Evolutionary conservation across 2,888 invertebrate species (phyloP).

Genomic region (Salpingus planirostris): DNA sequence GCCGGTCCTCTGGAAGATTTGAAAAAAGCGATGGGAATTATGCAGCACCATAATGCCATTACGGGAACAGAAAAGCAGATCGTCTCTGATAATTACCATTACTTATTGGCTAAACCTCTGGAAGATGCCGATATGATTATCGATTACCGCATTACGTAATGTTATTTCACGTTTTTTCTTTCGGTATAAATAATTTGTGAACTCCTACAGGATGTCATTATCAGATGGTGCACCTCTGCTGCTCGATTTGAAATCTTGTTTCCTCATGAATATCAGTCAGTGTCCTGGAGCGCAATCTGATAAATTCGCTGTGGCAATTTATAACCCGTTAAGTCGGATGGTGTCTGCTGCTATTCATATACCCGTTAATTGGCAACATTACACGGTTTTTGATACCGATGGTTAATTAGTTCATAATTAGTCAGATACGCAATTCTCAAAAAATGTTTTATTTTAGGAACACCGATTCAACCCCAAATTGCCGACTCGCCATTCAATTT

Average conservation of each 20-base stretch:
- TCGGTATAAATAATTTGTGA: no score
- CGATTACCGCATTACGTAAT: no score
- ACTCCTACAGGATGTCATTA: no score
- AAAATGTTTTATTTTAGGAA: no score
- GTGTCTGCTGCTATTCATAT: slow-evolving; percentile 46
- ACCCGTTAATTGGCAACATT: slow-evolving; percentile 40
- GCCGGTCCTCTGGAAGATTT: slow-evolving; percentile 29
- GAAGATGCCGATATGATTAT: slow-evolving; percentile 1
- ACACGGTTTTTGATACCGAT: slow-evolving; percentile 7
- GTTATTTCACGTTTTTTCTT: no score
- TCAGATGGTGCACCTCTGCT: no score
- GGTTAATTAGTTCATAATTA: slow-evolving; percentile 11
- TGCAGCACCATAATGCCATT: slow-evolving; percentile 91
- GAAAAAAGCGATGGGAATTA: slow-evolving; percentile 67
- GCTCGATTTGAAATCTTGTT: slow-evolving; percentile 45
- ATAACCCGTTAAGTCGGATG: slow-evolving; percentile 53
- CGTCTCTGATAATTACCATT: slow-evolving; percentile 75
- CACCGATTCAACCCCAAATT: no score
- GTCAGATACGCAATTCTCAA: no score
- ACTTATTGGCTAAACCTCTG: slow-evolving; percentile 1
- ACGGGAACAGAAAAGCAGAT: slow-evolving; percentile 82
- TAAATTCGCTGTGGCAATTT: slow-evolving; percentile 49
- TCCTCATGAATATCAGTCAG: slow-evolving; percentile 52
- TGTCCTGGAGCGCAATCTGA: slow-evolving; percentile 48
- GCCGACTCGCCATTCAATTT: no score